Evolutionary conservation across 2,797 vertebrate species (phyloP).

Genomic region (Aulostomus chinensis): DNA sequence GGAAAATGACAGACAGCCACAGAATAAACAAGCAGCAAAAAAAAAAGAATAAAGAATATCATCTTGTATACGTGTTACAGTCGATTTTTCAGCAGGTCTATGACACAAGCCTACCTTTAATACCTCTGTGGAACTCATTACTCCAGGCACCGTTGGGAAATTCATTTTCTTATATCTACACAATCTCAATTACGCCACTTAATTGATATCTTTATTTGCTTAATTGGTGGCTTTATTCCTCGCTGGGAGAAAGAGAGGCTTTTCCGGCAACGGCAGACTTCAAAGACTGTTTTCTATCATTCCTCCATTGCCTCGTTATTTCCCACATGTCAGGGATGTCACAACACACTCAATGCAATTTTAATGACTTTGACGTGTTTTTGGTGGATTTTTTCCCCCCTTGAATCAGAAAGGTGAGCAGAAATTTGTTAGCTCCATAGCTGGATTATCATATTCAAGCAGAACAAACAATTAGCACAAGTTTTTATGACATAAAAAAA

Average conservation of each 20-base stretch:
- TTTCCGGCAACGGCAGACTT: conserved; percentile 18
- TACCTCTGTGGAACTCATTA: conserved; percentile 75
- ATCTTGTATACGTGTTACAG: conserved; percentile 20
- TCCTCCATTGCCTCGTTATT: conserved; percentile 52
- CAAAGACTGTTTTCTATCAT: conserved; percentile 47
- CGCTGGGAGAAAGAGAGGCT: conserved; percentile 26
- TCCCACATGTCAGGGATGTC: conserved; percentile 50
- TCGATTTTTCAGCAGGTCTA: conserved; percentile 16
- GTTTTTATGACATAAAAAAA: not conserved
- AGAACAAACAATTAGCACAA: conserved; percentile 39
- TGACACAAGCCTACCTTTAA: conserved; percentile 61
- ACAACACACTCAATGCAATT: conserved; percentile 43
- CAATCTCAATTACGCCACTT: conserved; percentile 80
- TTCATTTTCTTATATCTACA: conserved; percentile 74
- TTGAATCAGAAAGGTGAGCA: conserved; percentile 26
- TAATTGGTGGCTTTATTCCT: conserved; percentile 73
- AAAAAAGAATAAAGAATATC: conserved; percentile 24
- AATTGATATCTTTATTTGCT: conserved; percentile 85
- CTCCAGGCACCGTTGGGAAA: conserved; percentile 73
- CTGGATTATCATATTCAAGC: conserved; percentile 20
- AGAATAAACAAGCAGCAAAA: conserved; percentile 28
- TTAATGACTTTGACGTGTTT: conserved; percentile 52
- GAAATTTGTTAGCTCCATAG: conserved; percentile 21
- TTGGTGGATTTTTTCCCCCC: not conserved
- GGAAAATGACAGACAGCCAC: conserved; percentile 18